These are phyloP conservation scores for Solea solea DNA, from an alignment of 2,113 vertebrate species.

Conservation along the genomic window DNA sequence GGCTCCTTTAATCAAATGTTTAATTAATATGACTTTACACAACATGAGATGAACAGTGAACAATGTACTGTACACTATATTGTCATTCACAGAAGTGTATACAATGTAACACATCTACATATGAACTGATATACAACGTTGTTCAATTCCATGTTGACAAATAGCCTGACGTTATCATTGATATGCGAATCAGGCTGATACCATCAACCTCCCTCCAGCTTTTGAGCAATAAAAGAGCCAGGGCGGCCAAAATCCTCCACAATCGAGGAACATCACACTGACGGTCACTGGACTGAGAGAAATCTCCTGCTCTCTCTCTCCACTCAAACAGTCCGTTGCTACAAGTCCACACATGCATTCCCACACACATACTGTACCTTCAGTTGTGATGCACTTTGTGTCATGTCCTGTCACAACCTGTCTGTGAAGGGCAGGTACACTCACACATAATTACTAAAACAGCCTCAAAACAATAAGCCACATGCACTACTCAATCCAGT, in stretches of 20 bases:
- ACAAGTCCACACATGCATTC: conserved; percentile 5
- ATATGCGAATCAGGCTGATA: not conserved
- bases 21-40: no score
- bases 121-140: no score
- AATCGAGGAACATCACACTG: conserved; percentile 26
- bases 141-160: not conserved
- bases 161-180: not conserved
- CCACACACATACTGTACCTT: not conserved
- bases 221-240: conserved; percentile 7
- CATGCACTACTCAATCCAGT: no score
- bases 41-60: no score
- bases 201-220: conserved; percentile 6
- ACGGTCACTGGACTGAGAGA: conserved; percentile 41
- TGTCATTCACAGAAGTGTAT: no score
- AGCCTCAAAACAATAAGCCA: no score
- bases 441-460: not conserved
- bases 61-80: no score
- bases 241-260: not conserved
- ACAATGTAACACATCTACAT: no score
- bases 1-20: conserved; percentile 39
- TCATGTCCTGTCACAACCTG: conserved; percentile 31
- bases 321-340: conserved; percentile 43
- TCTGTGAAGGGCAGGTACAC: conserved; percentile 29
- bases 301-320: conserved; percentile 25
- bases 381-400: not conserved